Evolutionary conservation across 2,888 invertebrate species (phyloP).

Genomic region (Halictus quadricinctus): DNA sequence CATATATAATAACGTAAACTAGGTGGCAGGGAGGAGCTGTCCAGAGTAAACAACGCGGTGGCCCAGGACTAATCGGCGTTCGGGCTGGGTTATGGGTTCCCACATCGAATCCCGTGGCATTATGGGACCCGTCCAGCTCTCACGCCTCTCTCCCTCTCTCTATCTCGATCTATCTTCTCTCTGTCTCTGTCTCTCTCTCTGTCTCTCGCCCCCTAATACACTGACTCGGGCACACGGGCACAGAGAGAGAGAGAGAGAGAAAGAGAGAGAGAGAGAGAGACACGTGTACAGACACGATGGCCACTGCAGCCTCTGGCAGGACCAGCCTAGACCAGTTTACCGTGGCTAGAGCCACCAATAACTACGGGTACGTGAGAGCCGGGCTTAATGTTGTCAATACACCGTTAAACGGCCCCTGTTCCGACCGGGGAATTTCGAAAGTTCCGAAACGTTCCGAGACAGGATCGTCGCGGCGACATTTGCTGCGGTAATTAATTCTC

Average conservation of each 20-base stretch:
- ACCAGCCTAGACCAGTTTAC: slow-evolving; percentile 64
- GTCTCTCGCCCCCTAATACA: slow-evolving; percentile 1
- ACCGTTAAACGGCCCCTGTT: slow-evolving; percentile 46
- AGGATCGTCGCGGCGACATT: slow-evolving; percentile 20
- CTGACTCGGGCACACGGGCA: background rate
- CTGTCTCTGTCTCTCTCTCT: slow-evolving; percentile 47
- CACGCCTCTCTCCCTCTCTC: slow-evolving; percentile 67
- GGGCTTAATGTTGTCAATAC: slow-evolving; percentile 66
- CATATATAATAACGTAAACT: slow-evolving; percentile 75
- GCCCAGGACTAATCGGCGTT: slow-evolving; percentile 77
- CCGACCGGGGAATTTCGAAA: slow-evolving; percentile 53
- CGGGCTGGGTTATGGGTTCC: slow-evolving; percentile 74
- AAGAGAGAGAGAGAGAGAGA: background rate
- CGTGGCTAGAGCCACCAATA: slow-evolving; percentile 56
- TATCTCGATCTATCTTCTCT: slow-evolving; percentile 18
- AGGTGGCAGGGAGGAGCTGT: slow-evolving; percentile 73
- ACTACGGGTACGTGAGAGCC: slow-evolving; percentile 62
- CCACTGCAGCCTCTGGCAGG: slow-evolving; percentile 38
- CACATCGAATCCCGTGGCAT: slow-evolving; percentile 73
- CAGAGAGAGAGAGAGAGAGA: background rate
- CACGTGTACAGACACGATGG: background rate
- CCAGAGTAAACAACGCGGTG: slow-evolving; percentile 76
- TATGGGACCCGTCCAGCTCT: slow-evolving; percentile 72
- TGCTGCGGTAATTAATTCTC: slow-evolving; percentile 62
- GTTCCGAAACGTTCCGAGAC: slow-evolving; percentile 52